Base-by-base conservation (phyloP, 2,113 vertebrate species). In the Arenaria interpres region DNA sequence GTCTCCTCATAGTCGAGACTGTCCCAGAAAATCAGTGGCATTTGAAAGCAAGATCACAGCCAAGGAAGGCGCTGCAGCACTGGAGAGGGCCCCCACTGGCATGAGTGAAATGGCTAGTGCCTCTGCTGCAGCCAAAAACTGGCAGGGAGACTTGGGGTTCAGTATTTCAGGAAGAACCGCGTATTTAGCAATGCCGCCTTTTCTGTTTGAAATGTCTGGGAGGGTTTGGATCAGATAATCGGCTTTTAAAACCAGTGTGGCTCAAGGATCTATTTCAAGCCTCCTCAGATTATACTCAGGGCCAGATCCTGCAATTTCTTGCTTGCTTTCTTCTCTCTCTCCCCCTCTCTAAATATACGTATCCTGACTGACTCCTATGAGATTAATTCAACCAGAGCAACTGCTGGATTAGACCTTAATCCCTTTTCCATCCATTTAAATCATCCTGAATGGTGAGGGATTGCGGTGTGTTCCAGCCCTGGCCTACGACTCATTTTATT, bases 1-100 rank as follows among this genome's bases (percentile, higher is more conserved):
- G 94, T 97, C 96, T 97, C 95, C 93, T 97, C 91, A 92, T 74
- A 96, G 93, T 85, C n/a, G 81, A 96, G 93, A 73, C 87, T 96
- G 95, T 97, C 94, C 97, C 94, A 97, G 95, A 98, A 97, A 98
- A 97, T 97, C 97, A 96, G 96, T 89, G 82, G 94, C 93, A 96
- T 97, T 85, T 96, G 94, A 97, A 97, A 98, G 92, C 53, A 97
- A 96, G 85, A 97, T 95, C 78, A 88, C 71, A 92, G 94, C 95
- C 93, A 93, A 85, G 77, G 39, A 91, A 95, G 92, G 81, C 0
- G 1, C 30, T 91, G 85, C 46, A 89, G 57, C 10, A 45, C 85
- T 37, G 68, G 41, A 69, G 67, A 77, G 75, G 77, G 68, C 77
- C 51, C 20, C 74, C 68, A 54, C 27, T 25, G 69, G 48, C 1